Evolutionary conservation across 2,797 vertebrate genomes (phyloP), one percentile per base, ranked within the genome.

Genomic region (Coccyzus lansbergi): DNA sequence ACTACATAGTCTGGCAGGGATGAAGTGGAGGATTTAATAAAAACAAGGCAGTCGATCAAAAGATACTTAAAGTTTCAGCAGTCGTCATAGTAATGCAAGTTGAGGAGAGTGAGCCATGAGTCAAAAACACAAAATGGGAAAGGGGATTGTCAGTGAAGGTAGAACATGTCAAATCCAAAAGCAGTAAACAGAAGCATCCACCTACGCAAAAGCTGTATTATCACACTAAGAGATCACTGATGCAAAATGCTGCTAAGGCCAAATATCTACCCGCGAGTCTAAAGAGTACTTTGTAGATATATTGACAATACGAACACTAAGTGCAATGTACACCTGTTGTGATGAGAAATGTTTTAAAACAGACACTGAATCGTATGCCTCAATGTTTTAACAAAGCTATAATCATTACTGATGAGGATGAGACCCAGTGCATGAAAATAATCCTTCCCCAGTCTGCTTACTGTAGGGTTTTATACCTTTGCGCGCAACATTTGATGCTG

Each of bases 21-120:
- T 8, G 11, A 85, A 68, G 68, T 9, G 13, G 26, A 85, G 31
- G 75, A 74, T 71, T 81, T 92, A 81, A 75, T 51, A 71, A 89
- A 89, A 85, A 86, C 29, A 83, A 75, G 34, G 46, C 58, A 81
- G 46, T 38, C 1, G 6, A 83, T 92, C 70, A 83, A 55, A 68
- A 85, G 42, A 80, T 38, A 87, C 24, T 90, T 33, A 38, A 59
- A 62, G 28, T 51, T 92, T 74, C 77, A 91, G 65, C 5, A 90
- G 82, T 68, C 2, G 0, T 46, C 76, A 81, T 4, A 88, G 65
- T 31, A 90, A 83, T 62, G 24, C 53, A 58, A 87, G 22, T 33
- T 65, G 34, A 86, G 53, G 44, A 83, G 25, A 70, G 33, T 2
- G 4, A 90, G 44, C 21, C n/a, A 25, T 11, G 22, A 71, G n/a